Evolutionary conservation across 2,113 vertebrate species (phyloP).

Genomic region (Aegotheles bennettii): DNA sequence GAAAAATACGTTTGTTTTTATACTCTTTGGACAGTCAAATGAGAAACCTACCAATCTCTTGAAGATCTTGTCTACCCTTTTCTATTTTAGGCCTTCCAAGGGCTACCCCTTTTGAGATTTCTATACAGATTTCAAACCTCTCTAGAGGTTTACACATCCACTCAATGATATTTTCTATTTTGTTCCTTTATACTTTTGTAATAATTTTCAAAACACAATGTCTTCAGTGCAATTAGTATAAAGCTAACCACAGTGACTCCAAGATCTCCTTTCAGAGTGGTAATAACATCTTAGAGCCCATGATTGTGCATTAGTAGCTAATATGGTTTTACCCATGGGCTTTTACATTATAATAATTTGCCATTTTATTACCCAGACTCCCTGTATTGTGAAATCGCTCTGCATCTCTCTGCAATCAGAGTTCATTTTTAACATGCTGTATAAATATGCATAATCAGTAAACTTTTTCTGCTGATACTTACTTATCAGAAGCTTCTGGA

Average conservation of each 20-base stretch:
- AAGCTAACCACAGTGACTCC: not conserved
- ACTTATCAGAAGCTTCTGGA: not conserved
- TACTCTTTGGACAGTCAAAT: not conserved
- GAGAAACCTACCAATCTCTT: not conserved
- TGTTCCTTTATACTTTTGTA: not conserved
- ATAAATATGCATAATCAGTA: not conserved
- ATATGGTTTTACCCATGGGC: not conserved
- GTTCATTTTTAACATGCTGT: not conserved
- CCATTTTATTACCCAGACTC: not conserved
- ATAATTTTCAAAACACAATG: not conserved
- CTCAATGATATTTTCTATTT: not conserved
- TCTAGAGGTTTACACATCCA: not conserved
- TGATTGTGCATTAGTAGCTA: not conserved
- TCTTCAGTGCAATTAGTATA: not conserved
- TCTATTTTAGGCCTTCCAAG: not conserved
- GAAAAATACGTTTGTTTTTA: not conserved
- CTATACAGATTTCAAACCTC: not conserved
- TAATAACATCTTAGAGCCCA: not conserved
- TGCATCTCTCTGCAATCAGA: not conserved
- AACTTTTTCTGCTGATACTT: not conserved
- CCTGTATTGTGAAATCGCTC: not conserved
- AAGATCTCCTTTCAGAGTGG: not conserved
- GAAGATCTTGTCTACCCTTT: not conserved
- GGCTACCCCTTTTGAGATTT: not conserved
- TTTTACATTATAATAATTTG: not conserved